phyloP scores from a whole-genome alignment of 2,797 vertebrate species.

The Anableps anableps region DNA sequence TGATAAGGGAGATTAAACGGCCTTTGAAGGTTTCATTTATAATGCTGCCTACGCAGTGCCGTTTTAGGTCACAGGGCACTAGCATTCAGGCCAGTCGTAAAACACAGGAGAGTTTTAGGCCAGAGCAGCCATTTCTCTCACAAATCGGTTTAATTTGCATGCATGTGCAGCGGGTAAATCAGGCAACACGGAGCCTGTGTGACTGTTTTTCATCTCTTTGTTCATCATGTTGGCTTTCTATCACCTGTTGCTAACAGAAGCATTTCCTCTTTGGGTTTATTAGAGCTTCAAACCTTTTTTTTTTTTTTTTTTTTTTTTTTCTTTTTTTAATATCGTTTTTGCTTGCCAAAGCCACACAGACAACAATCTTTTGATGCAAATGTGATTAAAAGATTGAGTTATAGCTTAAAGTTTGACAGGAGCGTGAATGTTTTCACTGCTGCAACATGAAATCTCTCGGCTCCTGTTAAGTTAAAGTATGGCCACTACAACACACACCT shows the following conservation, averaged over 20 bases:
- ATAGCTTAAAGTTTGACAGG: neutral
- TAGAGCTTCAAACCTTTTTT: constrained; percentile 6
- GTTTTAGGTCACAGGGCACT: constrained; percentile 32
- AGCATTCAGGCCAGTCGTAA: constrained; percentile 4
- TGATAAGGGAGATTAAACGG: constrained; percentile 39
- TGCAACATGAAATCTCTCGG: neutral
- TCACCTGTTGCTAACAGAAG: constrained; percentile 2
- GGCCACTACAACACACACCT: constrained; percentile 9
- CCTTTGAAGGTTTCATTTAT: constrained; percentile 47
- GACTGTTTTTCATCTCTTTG: neutral
- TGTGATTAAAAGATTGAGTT: neutral
- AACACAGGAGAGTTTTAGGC: neutral
- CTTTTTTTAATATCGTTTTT: neutral
- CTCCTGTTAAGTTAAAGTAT: neutral
- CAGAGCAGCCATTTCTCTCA: neutral
- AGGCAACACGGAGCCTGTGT: neutral
- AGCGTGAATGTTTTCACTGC: constrained; percentile 2
- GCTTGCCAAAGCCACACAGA: neutral
- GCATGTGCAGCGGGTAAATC: neutral
- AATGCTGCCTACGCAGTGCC: constrained; percentile 11
- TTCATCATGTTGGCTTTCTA: neutral
- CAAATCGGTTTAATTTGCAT: neutral
- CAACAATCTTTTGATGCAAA: neutral
- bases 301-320: neutral
- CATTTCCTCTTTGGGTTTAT: constrained; percentile 20